These are phyloP conservation scores for Nomada flava DNA, from an alignment of 2,888 invertebrate genomes.

Conservation along the genomic window DNA sequence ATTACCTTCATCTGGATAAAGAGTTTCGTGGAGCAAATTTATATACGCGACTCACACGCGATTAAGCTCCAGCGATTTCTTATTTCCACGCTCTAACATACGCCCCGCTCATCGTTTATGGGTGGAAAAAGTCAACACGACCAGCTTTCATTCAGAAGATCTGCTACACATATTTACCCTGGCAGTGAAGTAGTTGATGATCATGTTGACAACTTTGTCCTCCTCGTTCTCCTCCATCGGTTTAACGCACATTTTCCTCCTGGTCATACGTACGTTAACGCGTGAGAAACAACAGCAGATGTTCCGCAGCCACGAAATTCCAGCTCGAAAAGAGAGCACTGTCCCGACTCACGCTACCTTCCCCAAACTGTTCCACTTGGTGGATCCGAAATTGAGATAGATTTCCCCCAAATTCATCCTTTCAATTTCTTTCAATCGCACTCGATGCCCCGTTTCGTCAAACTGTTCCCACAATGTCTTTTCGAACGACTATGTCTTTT, in stretches of 20 bases:
- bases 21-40: too few relatives aligned
- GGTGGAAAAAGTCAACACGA: neutral
- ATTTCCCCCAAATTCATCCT: slow-evolving; percentile 7
- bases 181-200: slow-evolving; percentile 79
- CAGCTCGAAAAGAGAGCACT: neutral
- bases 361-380: neutral
- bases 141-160: neutral
- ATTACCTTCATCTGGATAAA: too few relatives aligned
- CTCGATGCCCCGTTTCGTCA: neutral
- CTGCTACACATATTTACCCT: slow-evolving; percentile 76
- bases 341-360: slow-evolving; percentile 3
- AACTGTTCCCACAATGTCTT: neutral
- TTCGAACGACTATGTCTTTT: neutral
- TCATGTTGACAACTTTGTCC: slow-evolving; percentile 79
- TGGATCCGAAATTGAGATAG: neutral
- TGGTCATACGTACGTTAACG: slow-evolving; percentile 62
- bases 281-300: slow-evolving; percentile 57
- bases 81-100: neutral
- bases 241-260: slow-evolving; percentile 76
- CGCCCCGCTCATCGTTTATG: neutral
- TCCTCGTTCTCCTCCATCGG: slow-evolving; percentile 78
- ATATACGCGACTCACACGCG: too few relatives aligned
- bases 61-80: neutral
- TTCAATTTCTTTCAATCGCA: neutral
- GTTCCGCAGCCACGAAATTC: slow-evolving; percentile 40